phyloP scores from a whole-genome alignment of 2,888 invertebrate genomes.

The Acleris holmiana region DNA sequence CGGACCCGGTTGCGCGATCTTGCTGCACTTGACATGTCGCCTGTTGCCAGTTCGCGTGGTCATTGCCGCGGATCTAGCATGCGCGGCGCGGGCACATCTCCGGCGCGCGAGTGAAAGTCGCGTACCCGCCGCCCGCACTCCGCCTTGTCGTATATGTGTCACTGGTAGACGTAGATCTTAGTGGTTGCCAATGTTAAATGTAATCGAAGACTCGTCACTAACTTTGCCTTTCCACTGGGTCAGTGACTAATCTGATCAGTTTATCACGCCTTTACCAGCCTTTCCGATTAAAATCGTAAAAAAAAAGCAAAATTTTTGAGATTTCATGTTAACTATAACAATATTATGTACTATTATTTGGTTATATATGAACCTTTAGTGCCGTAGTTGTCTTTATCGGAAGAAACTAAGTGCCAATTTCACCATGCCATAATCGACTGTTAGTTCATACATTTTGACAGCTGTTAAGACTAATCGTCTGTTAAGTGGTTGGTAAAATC shows the following conservation, averaged over 20 bases:
- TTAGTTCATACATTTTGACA: too few species aligned
- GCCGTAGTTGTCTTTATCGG: too few species aligned
- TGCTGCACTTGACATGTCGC: constrained; percentile 68
- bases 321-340: neutral
- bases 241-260: neutral
- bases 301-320: neutral
- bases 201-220: constrained; percentile 21
- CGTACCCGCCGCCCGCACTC: constrained; percentile 39
- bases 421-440: too few species aligned
- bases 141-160: constrained; percentile 39
- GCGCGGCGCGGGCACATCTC: constrained; percentile 49
- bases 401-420: too few species aligned
- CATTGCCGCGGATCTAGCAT: constrained; percentile 59
- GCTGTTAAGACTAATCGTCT: too few species aligned
- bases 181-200: constrained; percentile 33
- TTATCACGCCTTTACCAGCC: neutral
- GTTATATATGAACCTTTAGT: too few species aligned
- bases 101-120: constrained; percentile 72
- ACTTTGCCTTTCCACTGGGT: constrained; percentile 19
- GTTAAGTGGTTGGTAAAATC: too few species aligned
- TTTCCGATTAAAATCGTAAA: neutral
- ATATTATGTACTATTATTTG: too few species aligned
- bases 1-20: neutral
- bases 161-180: constrained; percentile 37
- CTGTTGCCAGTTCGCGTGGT: constrained; percentile 56